Conservation (phyloP, 2,113 vertebrate genomes). For the Globicephala melas region DNA sequence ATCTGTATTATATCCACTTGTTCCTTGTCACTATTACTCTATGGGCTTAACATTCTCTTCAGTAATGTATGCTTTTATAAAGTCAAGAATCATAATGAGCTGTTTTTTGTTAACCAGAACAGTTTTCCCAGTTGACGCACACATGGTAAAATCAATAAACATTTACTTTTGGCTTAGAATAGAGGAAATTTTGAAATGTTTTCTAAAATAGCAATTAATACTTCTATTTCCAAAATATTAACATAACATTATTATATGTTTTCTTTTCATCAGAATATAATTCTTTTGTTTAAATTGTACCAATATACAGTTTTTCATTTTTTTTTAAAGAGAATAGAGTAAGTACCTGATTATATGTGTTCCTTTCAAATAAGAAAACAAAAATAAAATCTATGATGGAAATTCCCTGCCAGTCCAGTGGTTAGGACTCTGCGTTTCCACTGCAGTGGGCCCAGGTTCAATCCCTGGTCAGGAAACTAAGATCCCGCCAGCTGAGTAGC, state of each 20-base stretch:
- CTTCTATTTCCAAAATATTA: background rate
- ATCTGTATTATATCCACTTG: background rate
- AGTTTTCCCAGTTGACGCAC: background rate
- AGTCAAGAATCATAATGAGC: background rate
- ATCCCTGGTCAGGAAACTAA: background rate
- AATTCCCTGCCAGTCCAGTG: background rate
- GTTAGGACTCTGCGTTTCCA: background rate
- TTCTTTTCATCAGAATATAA: background rate
- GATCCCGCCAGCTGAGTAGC: background rate
- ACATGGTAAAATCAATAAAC: background rate
- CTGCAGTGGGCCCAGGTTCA: background rate
- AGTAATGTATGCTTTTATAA: background rate
- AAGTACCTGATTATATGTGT: background rate
- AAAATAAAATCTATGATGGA: background rate
- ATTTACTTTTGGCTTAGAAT: background rate
- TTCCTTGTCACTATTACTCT: background rate
- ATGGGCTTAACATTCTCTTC: background rate
- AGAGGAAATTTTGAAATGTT: background rate
- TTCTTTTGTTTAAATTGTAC: background rate
- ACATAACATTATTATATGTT: background rate
- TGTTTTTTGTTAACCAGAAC: background rate
- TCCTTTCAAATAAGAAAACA: constrained; percentile 24
- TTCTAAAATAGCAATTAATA: constrained; percentile 5
- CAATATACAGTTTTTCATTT: background rate
- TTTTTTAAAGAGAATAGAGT: background rate